Conservation (phyloP, 2,888 invertebrate genomes). For the Drosophila nr. medialis region DNA sequence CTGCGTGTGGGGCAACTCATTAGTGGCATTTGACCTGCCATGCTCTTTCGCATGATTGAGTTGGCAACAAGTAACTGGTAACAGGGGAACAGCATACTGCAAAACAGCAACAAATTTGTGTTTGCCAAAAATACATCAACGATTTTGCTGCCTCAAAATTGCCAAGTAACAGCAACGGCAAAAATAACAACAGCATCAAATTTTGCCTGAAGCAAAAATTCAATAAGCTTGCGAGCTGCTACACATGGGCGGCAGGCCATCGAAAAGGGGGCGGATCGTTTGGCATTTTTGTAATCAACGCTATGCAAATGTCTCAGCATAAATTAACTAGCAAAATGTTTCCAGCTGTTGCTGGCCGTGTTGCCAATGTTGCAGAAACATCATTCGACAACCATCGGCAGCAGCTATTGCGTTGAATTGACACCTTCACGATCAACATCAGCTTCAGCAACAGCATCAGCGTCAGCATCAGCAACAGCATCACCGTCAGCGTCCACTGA, state of each 20-base stretch:
- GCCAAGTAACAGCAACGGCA: slow-evolving; percentile 20
- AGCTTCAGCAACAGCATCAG: not conserved
- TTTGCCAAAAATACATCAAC: slow-evolving; percentile 73
- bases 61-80: slow-evolving; percentile 54
- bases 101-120: slow-evolving; percentile 51
- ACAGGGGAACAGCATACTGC: slow-evolving; percentile 22
- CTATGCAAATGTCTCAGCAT: slow-evolving; percentile 80
- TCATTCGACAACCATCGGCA: slow-evolving; percentile 59
- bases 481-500: slow-evolving; percentile 7
- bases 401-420: slow-evolving; percentile 66
- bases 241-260: slow-evolving; percentile 39
- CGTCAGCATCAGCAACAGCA: not conserved
- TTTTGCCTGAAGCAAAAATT: slow-evolving; percentile 60
- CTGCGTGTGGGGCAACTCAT: slow-evolving; percentile 80
- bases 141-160: slow-evolving; percentile 35
- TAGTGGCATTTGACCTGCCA: slow-evolving; percentile 82
- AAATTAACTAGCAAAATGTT: slow-evolving; percentile 78
- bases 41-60: slow-evolving; percentile 74
- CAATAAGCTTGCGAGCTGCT: slow-evolving; percentile 39
- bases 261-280: slow-evolving; percentile 53
- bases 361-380: slow-evolving; percentile 38
- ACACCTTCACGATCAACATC: slow-evolving; percentile 63
- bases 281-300: slow-evolving; percentile 79
- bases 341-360: slow-evolving; percentile 37
- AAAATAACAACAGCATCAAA: slow-evolving; percentile 33